Base-by-base conservation (phyloP, 2,113 vertebrate genomes). In the Sapayoa aenigma region DNA sequence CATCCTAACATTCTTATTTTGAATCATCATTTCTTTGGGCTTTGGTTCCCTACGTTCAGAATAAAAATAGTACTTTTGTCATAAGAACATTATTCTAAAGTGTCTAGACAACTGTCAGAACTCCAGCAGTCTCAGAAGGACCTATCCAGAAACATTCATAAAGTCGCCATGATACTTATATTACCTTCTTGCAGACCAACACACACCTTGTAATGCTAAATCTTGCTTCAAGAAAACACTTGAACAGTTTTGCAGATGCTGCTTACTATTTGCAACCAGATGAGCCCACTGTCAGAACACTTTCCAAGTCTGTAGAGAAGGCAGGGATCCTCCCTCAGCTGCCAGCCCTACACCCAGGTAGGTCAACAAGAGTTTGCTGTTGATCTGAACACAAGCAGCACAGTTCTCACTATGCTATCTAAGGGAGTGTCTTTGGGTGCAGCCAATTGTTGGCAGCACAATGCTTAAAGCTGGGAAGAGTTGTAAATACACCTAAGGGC, bases 291-390 rank as follows among this genome's bases (percentile, higher is more conserved):
- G 42, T 71, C 52, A 86, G 72, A 76, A 92, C 1, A 1, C 30
- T 66, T 93, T 81, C 88, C 67, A 85, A 81, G 65, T 37, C 50
- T 92, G 72, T 9, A 60, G 59, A 90, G 59, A 90, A 93, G 47
- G 87, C 72, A 95, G 47, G 87, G 90, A 88, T 84, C 83, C 83
- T 78, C 76, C 68, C 72, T 87, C 66, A 87, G 74, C 63, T 0
- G 3, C 87, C 95, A 90, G 71, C 53, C 71, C 79, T 90, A 42
- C 85, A 83, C 59, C 42, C 67, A 80, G 60, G 56, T 66, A 95
- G 92, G 93, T 96, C 94, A 97, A 90, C 75, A 86, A 74, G 78
- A 95, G 92, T 96, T 93, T 93, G 92, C 92, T 93, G 88, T 67
- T 94, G 87, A 96, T 95, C 63, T 95, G 52, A 94, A 86, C 78